These are phyloP conservation scores for Xylocampa areola DNA, from an alignment of 2,888 invertebrate species.

Conservation along the genomic window DNA sequence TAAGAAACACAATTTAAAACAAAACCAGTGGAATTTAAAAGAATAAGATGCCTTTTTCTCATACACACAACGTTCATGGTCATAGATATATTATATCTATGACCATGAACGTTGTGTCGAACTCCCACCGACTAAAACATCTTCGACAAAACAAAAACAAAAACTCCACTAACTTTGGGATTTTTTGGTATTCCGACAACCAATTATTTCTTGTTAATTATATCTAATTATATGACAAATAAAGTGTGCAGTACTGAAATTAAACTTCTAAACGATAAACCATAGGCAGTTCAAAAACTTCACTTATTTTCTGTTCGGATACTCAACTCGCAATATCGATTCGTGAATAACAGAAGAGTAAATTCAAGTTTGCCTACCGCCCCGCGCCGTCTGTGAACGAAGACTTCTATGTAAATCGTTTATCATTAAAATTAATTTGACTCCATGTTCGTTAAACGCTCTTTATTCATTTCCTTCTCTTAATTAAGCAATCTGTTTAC, in stretches of 20 bases:
- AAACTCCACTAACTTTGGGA: too few relatives aligned
- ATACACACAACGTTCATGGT: too few relatives aligned
- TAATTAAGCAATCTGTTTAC: conserved; percentile 90
- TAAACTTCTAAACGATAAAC: conserved; percentile 13
- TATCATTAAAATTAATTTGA: conserved; percentile 88
- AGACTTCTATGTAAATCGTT: conserved; percentile 77
- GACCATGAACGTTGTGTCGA: too few relatives aligned
- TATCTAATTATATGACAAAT: not conserved
- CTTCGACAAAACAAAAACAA: too few relatives aligned
- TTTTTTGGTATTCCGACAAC: too few relatives aligned
- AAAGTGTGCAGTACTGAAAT: too few relatives aligned
- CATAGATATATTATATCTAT: too few relatives aligned
- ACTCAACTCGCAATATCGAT: conserved; percentile 56
- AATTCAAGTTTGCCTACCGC: conserved; percentile 69
- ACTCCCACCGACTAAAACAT: too few relatives aligned
- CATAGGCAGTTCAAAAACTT: conserved; percentile 43
- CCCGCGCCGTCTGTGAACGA: conserved; percentile 55
- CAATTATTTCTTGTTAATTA: too few relatives aligned
- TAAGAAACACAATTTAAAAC: too few relatives aligned
- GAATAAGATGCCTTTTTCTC: too few relatives aligned
- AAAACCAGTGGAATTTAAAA: too few relatives aligned
- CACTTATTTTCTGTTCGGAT: conserved; percentile 50
- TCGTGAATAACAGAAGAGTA: conserved; percentile 66
- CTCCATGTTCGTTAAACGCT: conserved; percentile 83
- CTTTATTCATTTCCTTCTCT: conserved; percentile 86